phyloP scores from a whole-genome alignment of 1,140 invertebrate genomes.

The Oryzaephilus surinamensis region DNA sequence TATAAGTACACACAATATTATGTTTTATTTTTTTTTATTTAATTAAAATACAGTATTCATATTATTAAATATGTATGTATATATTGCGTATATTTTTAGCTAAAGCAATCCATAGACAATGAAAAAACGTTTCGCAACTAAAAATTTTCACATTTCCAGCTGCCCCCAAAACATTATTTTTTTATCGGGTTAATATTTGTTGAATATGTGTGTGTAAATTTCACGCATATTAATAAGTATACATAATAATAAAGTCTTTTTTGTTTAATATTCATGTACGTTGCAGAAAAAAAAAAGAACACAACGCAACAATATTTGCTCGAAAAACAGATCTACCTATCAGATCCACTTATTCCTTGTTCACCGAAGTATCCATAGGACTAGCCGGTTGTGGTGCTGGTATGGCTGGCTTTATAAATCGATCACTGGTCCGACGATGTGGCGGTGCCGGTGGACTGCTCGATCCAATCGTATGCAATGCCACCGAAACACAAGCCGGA shows the following conservation, averaged over 20 bases:
- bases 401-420: constrained; percentile 67
- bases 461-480: constrained; percentile 17
- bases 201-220: no score
- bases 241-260: no score
- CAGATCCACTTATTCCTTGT: constrained; percentile 28
- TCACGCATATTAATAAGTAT: no score
- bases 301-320: neutral
- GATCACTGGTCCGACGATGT: constrained; percentile 55
- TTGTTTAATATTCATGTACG: constrained; percentile 4
- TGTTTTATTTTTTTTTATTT: no score
- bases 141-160: no score
- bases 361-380: constrained; percentile 52
- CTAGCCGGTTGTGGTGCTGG: constrained; percentile 52
- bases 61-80: no score
- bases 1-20: no score
- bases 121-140: no score
- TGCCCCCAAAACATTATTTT: no score
- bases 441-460: constrained; percentile 28
- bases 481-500: constrained; percentile 37
- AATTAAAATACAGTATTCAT: no score
- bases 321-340: neutral
- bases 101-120: no score
- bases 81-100: no score
- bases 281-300: constrained; percentile 7
- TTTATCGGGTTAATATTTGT: constrained; percentile 9